phyloP scores from a whole-genome alignment of 2,113 vertebrate species.

The Ceuthmochares aereus region DNA sequence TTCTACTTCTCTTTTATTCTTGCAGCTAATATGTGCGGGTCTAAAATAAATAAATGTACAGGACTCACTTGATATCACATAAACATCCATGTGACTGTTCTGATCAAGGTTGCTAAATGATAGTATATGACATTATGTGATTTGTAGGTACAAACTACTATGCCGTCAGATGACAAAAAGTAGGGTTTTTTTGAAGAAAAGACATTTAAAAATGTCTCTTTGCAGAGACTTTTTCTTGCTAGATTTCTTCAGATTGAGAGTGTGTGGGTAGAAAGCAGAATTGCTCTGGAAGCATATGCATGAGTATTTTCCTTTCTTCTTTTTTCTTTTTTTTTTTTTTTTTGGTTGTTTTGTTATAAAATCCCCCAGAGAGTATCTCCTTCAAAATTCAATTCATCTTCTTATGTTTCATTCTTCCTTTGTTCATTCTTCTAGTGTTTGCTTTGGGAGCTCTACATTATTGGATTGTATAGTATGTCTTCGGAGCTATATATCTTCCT shows the following conservation, averaged over 20 bases:
- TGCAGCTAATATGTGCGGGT: background rate
- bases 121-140: background rate
- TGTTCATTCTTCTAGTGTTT: background rate
- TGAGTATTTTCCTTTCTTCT: background rate
- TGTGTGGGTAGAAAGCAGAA: background rate
- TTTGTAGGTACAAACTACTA: background rate
- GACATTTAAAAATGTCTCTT: background rate
- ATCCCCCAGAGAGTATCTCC: background rate
- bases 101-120: background rate
- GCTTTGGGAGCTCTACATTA: conserved; percentile 13
- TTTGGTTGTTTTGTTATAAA: background rate
- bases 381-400: conserved; percentile 44
- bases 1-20: background rate
- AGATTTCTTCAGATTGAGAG: background rate
- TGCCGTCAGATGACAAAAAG: background rate
- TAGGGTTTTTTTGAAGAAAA: background rate
- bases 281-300: background rate
- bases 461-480: background rate
- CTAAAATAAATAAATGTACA: background rate
- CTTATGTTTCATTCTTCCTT: background rate
- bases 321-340: background rate
- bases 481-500: background rate
- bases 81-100: background rate
- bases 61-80: background rate
- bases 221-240: background rate